A percentile compares a stretch with the other conserved stretches of the same genome.
Conservation (phyloP, 2,888 invertebrate genomes). For the Chloromyia formosa region DNA sequence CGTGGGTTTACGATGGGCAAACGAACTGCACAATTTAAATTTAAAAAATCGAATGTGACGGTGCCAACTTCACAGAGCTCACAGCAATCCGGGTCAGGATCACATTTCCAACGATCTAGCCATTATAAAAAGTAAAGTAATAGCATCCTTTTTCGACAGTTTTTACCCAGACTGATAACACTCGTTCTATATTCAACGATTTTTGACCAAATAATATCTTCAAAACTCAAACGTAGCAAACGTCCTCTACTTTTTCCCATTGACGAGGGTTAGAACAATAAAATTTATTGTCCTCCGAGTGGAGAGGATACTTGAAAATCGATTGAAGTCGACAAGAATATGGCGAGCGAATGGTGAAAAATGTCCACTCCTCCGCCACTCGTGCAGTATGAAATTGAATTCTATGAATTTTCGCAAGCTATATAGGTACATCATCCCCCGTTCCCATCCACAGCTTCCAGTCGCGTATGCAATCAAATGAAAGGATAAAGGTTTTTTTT, state of each 20-base stretch:
- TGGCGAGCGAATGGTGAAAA: neutral
- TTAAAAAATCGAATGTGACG: too few relatives aligned
- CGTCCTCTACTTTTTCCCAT: neutral
- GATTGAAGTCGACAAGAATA: conserved; percentile 35
- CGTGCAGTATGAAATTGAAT: neutral
- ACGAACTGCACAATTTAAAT: too few relatives aligned
- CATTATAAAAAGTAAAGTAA: too few relatives aligned
- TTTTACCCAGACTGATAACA: too few relatives aligned
- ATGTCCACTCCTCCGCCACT: neutral
- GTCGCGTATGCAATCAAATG: conserved; percentile 19
- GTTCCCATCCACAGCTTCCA: conserved; percentile 1
- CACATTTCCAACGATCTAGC: too few relatives aligned
- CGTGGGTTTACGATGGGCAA: too few relatives aligned
- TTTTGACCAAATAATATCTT: neutral
- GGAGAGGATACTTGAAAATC: conserved; percentile 34
- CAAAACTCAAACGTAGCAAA: neutral
- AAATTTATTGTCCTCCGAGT: conserved; percentile 30
- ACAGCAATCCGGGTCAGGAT: too few relatives aligned
- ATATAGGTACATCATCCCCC: neutral
- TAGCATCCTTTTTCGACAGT: too few relatives aligned
- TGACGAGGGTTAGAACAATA: conserved; percentile 32
- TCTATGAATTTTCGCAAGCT: conserved; percentile 1
- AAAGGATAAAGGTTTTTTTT: conserved; percentile 16
- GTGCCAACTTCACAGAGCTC: too few relatives aligned
- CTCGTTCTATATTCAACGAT: neutral